Evolutionary conservation across 2,888 invertebrate genomes (phyloP).

Genomic region (Apoderus coryli): DNA sequence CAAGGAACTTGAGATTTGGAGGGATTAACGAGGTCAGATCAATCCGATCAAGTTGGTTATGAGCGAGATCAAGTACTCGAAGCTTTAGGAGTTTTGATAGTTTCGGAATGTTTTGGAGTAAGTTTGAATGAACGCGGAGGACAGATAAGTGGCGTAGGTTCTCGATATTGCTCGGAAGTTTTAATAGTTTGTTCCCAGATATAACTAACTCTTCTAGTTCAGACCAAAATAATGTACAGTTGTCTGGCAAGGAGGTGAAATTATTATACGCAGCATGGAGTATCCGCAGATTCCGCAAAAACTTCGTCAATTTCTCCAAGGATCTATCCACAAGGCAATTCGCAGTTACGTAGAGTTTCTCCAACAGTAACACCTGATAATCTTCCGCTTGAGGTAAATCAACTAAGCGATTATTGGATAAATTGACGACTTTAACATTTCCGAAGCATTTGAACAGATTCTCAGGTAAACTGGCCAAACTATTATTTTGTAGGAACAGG

Average conservation of each 20-base stretch:
- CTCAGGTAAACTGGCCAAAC: constrained; percentile 55
- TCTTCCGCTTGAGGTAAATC: constrained; percentile 45
- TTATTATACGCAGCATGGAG: constrained; percentile 63
- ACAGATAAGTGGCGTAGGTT: constrained; percentile 55
- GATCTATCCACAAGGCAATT: constrained; percentile 58
- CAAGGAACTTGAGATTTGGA: constrained; percentile 69
- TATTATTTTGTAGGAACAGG: constrained; percentile 64
- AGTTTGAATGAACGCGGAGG: constrained; percentile 69
- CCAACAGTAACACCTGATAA: constrained; percentile 45
- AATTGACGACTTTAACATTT: constrained; percentile 53
- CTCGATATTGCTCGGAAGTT: constrained; percentile 61
- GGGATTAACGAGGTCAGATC: constrained; percentile 64
- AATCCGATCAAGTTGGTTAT: constrained; percentile 69
- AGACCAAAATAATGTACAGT: constrained; percentile 59
- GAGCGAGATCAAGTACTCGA: constrained; percentile 70
- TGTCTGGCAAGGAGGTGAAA: constrained; percentile 55
- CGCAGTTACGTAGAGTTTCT: constrained; percentile 57
- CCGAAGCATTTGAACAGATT: constrained; percentile 58
- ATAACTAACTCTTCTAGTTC: constrained; percentile 69
- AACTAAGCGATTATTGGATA: constrained; percentile 63
- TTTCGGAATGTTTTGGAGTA: constrained; percentile 58
- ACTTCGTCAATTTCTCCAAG: constrained; percentile 42
- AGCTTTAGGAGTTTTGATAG: constrained; percentile 59
- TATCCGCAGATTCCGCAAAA: constrained; percentile 48
- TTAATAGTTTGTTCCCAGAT: constrained; percentile 66